Evolutionary conservation across 2,797 vertebrate species (phyloP), one percentile per base, ranked within the genome.

Genomic region (Sebastes hubbsi): DNA sequence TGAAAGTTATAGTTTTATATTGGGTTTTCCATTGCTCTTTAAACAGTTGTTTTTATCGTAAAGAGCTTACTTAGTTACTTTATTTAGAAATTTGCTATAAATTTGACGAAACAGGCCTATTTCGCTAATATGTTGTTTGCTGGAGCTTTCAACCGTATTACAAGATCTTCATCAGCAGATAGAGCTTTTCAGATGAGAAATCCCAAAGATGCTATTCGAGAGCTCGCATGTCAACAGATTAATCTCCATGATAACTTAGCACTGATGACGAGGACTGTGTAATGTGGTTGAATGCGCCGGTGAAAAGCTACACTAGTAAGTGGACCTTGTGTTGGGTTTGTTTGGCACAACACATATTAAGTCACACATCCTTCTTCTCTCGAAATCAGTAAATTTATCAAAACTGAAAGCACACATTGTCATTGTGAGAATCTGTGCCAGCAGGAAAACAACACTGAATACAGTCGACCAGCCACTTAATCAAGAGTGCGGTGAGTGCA

Each of bases 401-500:
- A 20, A 78, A 25, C 32, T 78, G 36, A 60, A 63, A 86, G 68
- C 46, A 7, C 29, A 54, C n/a, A 10, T 46, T 54, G 18, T 69
- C 34, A 59, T 34, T 12, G 46, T 22, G 18, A 60, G 10, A 58
- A 60, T 77, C 24, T 46, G 61, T 60, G 10, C 36, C 67, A 46
- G 42, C 32, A 77, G 65, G 32, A 75, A 64, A 56, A 69, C 22
- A 38, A 71, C 29, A 36, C 9, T 29, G 8, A 10, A 27, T 13
- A 75, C 46, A 2, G 13, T 30, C 8, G n/a, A 52, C 32, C 5
- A 20, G 56, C 49, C 30, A 55, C 46, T 72, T 34, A 62, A 83
- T 87, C 24, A 72, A 29, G 29, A 62, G 27, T 65, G 38, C 34
- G 67, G 10, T 62, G 61, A 82, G 75, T 67, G 63, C 18, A 42